Conservation (phyloP, 2,113 vertebrate species). For the Atractosteus spatula region DNA sequence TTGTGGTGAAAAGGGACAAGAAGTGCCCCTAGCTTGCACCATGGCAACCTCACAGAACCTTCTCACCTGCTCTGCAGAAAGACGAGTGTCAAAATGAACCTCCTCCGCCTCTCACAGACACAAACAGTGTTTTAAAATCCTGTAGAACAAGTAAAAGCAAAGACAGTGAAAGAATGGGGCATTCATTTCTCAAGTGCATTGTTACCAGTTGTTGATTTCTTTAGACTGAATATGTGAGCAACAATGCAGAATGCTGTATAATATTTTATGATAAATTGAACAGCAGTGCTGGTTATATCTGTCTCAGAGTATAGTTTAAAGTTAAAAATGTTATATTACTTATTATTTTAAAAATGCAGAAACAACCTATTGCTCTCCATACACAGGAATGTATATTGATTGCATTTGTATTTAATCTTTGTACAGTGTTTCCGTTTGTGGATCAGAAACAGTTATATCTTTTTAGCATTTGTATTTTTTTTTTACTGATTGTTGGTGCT, state of each 20-base stretch:
- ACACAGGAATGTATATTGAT: slow-evolving; percentile 65
- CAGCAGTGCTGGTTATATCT: slow-evolving; percentile 59
- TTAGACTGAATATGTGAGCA: slow-evolving; percentile 28
- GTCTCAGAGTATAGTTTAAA: slow-evolving; percentile 29
- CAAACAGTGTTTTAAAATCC: slow-evolving; percentile 23
- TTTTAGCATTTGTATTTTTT: slow-evolving; percentile 30
- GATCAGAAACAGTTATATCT: slow-evolving; percentile 33
- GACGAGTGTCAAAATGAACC: slow-evolving; percentile 22
- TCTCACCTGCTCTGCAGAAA: slow-evolving; percentile 21
- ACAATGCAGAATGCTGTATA: slow-evolving; percentile 43
- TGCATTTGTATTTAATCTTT: slow-evolving; percentile 69
- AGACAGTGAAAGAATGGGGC: slow-evolving; percentile 16
- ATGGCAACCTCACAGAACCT: slow-evolving; percentile 28
- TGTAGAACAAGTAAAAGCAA: slow-evolving; percentile 23
- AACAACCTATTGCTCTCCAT: slow-evolving; percentile 46
- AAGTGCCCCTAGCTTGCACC: slow-evolving; percentile 35
- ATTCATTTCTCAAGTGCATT: slow-evolving; percentile 18
- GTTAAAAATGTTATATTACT: slow-evolving; percentile 35
- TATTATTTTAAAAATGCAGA: slow-evolving; percentile 51
- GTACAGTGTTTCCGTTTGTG: slow-evolving; percentile 56
- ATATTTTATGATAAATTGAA: slow-evolving; percentile 43
- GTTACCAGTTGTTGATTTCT: slow-evolving; percentile 32
- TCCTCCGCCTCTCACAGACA: slow-evolving; percentile 4
- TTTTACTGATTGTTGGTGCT: slow-evolving; percentile 20
- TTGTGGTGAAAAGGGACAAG: slow-evolving; percentile 38